A percentile compares a stretch with the other conserved stretches of the same genome.
phyloP scores from a whole-genome alignment of 2,797 vertebrate species.

The Bufotes viridis region DNA sequence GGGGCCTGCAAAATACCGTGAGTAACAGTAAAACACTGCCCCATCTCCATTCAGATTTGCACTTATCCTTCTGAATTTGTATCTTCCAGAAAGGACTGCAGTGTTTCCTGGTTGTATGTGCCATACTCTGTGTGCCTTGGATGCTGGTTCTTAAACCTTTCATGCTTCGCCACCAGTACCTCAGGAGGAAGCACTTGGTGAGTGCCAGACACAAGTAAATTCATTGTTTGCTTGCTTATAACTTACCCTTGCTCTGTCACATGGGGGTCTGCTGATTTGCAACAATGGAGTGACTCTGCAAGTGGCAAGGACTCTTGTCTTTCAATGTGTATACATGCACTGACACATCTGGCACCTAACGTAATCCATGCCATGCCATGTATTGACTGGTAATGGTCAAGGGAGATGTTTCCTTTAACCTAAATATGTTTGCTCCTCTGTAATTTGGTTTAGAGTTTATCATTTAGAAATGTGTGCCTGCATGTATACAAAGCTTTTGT shows the following conservation, averaged over 20 bases:
- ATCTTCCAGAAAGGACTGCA: constrained; percentile 75
- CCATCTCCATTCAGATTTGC: neutral
- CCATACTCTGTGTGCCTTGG: constrained; percentile 89
- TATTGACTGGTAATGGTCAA: neutral
- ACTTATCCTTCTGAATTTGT: neutral
- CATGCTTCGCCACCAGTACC: constrained; percentile 85
- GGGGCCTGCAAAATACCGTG: too few species aligned
- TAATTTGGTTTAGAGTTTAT: too few species aligned
- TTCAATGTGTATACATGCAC: neutral
- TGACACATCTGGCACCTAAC: neutral
- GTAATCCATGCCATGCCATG: neutral
- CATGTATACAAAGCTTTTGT: neutral
- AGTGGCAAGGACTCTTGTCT: constrained; percentile 3
- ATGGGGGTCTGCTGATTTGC: constrained; percentile 14
- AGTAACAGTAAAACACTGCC: too few species aligned
- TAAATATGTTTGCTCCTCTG: neutral
- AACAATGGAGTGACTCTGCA: constrained; percentile 17
- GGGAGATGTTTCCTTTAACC: neutral
- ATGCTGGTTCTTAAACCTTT: constrained; percentile 95
- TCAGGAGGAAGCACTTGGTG: constrained; percentile 89
- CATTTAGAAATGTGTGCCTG: too few species aligned
- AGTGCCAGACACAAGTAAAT: constrained; percentile 69
- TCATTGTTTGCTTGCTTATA: neutral
- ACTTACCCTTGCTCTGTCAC: constrained; percentile 26
- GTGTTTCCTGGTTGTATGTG: constrained; percentile 86